Percentiles rank a stretch among this genome's conserved stretches.
phyloP scores from a whole-genome alignment of 1,140 invertebrate genomes.

The Centruroides sculpturatus region DNA sequence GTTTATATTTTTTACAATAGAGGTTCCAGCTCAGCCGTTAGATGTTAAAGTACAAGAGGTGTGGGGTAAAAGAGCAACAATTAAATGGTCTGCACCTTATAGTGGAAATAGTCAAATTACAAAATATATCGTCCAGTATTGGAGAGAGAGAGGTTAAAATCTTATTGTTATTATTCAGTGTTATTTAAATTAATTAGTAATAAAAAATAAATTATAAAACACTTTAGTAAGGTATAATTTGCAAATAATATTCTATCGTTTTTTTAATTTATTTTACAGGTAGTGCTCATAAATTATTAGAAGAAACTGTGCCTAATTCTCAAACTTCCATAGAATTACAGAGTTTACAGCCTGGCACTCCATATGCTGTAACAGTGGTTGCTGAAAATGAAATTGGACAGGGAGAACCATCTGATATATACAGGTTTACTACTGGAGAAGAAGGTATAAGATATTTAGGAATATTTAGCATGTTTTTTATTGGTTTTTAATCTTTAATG shows the following conservation, averaged over 20 bases:
- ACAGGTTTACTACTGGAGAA: slow-evolving; percentile 86
- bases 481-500: not conserved
- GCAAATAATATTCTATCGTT: too few relatives aligned
- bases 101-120: slow-evolving; percentile 86
- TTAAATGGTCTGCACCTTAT: slow-evolving; percentile 88
- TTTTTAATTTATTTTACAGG: not conserved
- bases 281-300: slow-evolving; percentile 13
- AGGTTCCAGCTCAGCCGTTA: slow-evolving; percentile 83
- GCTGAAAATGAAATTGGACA: slow-evolving; percentile 89
- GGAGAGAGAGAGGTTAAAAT: slow-evolving; percentile 35
- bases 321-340: slow-evolving; percentile 19
- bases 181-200: too few relatives aligned
- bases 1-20: slow-evolving; percentile 32
- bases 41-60: slow-evolving; percentile 84
- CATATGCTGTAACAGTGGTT: slow-evolving; percentile 80
- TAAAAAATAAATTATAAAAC: too few relatives aligned
- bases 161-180: too few relatives aligned
- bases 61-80: slow-evolving; percentile 71
- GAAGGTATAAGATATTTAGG: slow-evolving; percentile 39
- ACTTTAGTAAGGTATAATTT: too few relatives aligned
- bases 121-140: slow-evolving; percentile 83
- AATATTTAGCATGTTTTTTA: not conserved
- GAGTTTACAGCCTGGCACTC: slow-evolving; percentile 64
- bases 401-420: slow-evolving; percentile 76
- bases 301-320: slow-evolving; percentile 15